Evolutionary conservation across 2,888 invertebrate genomes (phyloP).

Genomic region (Eupithecia subfuscata): DNA sequence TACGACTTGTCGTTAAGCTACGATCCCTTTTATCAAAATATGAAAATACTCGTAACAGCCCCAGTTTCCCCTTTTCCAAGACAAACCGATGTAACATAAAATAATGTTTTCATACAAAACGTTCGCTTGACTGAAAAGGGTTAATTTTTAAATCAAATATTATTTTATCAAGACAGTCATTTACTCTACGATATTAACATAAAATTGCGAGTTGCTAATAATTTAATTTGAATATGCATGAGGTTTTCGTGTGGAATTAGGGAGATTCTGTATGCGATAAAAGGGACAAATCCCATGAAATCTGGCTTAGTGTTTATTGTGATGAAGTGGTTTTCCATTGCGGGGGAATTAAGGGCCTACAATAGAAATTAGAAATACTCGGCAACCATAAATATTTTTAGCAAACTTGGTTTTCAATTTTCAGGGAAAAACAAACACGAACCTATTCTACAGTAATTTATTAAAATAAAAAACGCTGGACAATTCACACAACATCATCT

Average conservation of each 20-base stretch:
- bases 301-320: slow-evolving; percentile 7
- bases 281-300: slow-evolving; percentile 11
- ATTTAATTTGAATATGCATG: slow-evolving; percentile 23
- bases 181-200: slow-evolving; percentile 16
- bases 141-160: slow-evolving; percentile 3
- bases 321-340: neutral
- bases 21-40: neutral
- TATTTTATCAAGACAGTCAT: slow-evolving; percentile 5
- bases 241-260: slow-evolving; percentile 20
- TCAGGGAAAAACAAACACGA: neutral
- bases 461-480: no score
- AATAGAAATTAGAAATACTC: neutral
- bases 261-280: slow-evolving; percentile 11
- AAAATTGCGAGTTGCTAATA: slow-evolving; percentile 8
- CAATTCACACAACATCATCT: no score
- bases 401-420: neutral
- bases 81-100: neutral
- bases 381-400: neutral
- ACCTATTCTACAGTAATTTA: no score
- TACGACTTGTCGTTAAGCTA: neutral
- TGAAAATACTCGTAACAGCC: neutral
- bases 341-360: neutral
- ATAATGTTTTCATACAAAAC: slow-evolving; percentile 10
- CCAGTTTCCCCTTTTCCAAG: neutral
- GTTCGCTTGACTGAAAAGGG: slow-evolving; percentile 5